phyloP scores from a whole-genome alignment of 2,797 vertebrate species.

The Pantherophis vulpinus region DNA sequence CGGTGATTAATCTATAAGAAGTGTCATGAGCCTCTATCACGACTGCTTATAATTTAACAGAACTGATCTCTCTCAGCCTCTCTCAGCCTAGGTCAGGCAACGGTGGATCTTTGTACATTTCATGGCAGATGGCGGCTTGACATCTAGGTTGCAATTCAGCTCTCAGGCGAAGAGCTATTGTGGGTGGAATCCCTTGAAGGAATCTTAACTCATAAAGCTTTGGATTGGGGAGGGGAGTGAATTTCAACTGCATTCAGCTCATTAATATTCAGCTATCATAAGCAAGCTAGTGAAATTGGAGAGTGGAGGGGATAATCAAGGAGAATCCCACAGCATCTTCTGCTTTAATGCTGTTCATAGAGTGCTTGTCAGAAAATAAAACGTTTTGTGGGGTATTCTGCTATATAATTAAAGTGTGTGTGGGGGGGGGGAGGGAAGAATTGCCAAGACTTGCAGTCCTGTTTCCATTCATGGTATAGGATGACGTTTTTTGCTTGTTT shows the following conservation, averaged over 20 bases:
- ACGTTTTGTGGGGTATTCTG: neutral
- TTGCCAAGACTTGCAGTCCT: neutral
- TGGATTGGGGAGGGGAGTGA: neutral
- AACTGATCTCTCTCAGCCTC: conserved; percentile 21
- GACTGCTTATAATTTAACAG: conserved; percentile 47
- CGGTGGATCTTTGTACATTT: neutral
- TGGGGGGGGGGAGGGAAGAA: no score
- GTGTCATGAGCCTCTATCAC: conserved; percentile 35
- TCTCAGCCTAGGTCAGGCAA: conserved; percentile 15
- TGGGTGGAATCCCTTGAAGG: neutral
- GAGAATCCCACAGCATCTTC: neutral
- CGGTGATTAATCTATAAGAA: conserved; percentile 44
- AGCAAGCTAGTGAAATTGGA: neutral
- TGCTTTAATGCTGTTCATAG: neutral
- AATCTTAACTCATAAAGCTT: neutral
- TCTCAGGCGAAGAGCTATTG: neutral
- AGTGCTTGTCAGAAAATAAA: neutral
- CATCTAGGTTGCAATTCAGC: conserved; percentile 1
- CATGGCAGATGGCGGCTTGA: conserved; percentile 24
- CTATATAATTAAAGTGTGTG: neutral
- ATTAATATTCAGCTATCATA: neutral
- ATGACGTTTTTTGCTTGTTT: neutral
- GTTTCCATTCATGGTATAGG: neutral
- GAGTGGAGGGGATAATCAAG: neutral
- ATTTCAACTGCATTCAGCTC: neutral